Evolutionary conservation across 2,113 vertebrate species (phyloP).

Genomic region (Synchiropus splendidus): DNA sequence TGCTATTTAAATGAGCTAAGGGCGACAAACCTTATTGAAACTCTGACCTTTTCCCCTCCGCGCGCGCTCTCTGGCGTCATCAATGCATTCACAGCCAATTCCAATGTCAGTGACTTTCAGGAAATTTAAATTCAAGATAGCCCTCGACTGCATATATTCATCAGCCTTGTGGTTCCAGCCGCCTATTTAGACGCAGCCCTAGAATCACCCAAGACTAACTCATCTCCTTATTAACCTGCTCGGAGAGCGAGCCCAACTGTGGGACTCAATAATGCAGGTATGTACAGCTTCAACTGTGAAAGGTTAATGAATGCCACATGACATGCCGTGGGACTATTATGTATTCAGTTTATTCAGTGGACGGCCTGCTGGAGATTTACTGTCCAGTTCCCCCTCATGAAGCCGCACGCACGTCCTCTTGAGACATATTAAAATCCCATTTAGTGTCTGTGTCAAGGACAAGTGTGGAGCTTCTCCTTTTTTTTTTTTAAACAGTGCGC

Average conservation of each 20-base stretch:
- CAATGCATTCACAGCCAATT: slow-evolving; percentile 18
- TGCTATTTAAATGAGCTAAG: slow-evolving; percentile 43
- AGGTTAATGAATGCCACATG: slow-evolving; percentile 66
- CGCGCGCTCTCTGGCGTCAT: slow-evolving; percentile 12
- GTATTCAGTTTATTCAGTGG: slow-evolving; percentile 45
- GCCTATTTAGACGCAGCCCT: no score
- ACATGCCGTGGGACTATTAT: slow-evolving; percentile 40
- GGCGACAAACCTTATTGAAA: slow-evolving; percentile 46
- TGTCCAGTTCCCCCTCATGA: slow-evolving; percentile 22
- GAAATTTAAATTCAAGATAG: slow-evolving; percentile 1
- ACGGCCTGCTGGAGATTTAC: slow-evolving; percentile 33
- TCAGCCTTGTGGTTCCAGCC: no score
- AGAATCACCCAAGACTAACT: slow-evolving; percentile 20
- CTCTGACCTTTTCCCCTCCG: slow-evolving; percentile 47
- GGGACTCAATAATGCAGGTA: slow-evolving; percentile 37
- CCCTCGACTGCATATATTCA: background rate
- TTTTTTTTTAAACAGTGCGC: no score
- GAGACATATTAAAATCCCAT: background rate
- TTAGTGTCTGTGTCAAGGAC: slow-evolving; percentile 20
- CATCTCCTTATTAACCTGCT: slow-evolving; percentile 19
- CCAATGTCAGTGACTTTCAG: slow-evolving; percentile 6
- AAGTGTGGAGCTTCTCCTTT: slow-evolving; percentile 3
- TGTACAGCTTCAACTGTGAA: slow-evolving; percentile 37
- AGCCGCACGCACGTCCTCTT: background rate
- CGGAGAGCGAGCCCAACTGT: slow-evolving; percentile 7